These are phyloP conservation scores for Notothenia rossii DNA, from an alignment of 2,113 vertebrate genomes.

Conservation along the genomic window DNA sequence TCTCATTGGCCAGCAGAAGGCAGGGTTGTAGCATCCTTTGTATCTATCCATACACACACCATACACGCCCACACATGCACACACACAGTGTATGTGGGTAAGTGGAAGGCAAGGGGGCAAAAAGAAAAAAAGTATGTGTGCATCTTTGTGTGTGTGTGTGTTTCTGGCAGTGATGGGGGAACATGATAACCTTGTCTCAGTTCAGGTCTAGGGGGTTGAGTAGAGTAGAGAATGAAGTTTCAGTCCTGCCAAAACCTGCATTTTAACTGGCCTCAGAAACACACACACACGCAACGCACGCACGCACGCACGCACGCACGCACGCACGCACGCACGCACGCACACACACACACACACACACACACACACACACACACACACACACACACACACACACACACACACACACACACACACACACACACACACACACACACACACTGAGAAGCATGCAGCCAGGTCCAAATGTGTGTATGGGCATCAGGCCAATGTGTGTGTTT, in stretches of 20 bases:
- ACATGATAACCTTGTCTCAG: constrained; percentile 72
- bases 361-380: constrained; percentile 4
- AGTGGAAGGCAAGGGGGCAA: constrained; percentile 14
- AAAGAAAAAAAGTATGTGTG: constrained; percentile 45
- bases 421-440: constrained; percentile 9
- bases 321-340: constrained; percentile 78
- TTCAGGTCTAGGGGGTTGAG: constrained; percentile 60
- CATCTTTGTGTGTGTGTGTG: constrained; percentile 51
- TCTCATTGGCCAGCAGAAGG: constrained; percentile 59
- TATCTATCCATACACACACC: not conserved
- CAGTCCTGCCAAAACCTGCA: constrained; percentile 59
- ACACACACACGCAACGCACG: no score
- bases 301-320: constrained; percentile 3
- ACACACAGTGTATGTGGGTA: constrained; percentile 5
- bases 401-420: not conserved
- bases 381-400: constrained; percentile 72
- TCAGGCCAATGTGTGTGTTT: constrained; percentile 48
- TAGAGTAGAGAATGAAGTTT: constrained; percentile 62
- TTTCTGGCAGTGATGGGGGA: constrained; percentile 82
- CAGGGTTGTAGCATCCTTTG: constrained; percentile 62
- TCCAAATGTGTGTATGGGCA: constrained; percentile 71
- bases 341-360: constrained; percentile 85
- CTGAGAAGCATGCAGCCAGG: constrained; percentile 57
- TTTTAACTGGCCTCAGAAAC: constrained; percentile 88
- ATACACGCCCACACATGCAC: not conserved